Evolutionary conservation across 2,888 invertebrate species (phyloP).

Genomic region (Aspidiotus rigidus): DNA sequence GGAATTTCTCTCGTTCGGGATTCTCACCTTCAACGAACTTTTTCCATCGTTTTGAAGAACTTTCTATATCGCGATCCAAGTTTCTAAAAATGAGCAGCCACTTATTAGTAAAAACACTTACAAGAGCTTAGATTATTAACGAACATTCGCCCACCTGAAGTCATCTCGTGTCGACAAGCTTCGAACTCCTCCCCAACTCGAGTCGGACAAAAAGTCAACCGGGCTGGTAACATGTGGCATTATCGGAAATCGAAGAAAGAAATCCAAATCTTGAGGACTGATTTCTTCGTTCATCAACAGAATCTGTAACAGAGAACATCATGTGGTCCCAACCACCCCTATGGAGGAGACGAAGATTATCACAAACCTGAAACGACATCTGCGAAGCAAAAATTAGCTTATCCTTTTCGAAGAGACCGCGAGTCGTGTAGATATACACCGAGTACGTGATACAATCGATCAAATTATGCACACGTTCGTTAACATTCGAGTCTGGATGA

Average conservation of each 20-base stretch:
- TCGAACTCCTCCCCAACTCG: conserved; percentile 91
- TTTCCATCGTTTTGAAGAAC: conserved; percentile 93
- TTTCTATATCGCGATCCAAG: conserved; percentile 90
- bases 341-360: not conserved
- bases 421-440: conserved; percentile 86
- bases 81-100: conserved; percentile 50
- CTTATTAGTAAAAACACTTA: conserved; percentile 5
- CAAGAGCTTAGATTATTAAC: not conserved
- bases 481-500: conserved; percentile 69
- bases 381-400: conserved; percentile 92
- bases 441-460: conserved; percentile 92
- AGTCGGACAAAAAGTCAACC: conserved; percentile 85
- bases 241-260: conserved; percentile 82
- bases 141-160: conserved; percentile 49
- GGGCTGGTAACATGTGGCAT: conserved; percentile 88
- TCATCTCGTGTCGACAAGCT: conserved; percentile 82
- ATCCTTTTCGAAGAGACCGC: conserved; percentile 92
- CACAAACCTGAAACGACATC: conserved; percentile 80
- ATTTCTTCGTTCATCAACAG: conserved; percentile 79
- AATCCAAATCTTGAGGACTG: conserved; percentile 75
- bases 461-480: conserved; percentile 69
- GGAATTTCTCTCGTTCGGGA: conserved; percentile 92
- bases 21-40: conserved; percentile 90
- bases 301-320: conserved; percentile 50
- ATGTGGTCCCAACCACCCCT: too few species aligned